Evolutionary conservation across 2,888 invertebrate genomes (phyloP).

Genomic region (Labia minor): DNA sequence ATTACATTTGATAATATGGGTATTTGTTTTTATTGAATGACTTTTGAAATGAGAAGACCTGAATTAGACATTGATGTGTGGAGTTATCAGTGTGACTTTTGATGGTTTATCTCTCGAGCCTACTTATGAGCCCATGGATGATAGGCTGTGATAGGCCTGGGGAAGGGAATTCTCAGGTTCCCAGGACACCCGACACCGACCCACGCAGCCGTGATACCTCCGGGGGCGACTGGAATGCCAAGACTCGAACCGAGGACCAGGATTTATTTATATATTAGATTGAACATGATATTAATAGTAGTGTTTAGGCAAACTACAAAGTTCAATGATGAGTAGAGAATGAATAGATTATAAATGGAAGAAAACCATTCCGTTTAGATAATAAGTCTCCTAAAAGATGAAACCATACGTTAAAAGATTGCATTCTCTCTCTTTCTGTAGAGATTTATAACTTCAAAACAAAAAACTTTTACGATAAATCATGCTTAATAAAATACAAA

Average conservation of each 20-base stretch:
- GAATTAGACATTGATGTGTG: background rate
- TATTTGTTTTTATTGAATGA: no score
- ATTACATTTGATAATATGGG: no score
- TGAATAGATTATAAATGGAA: background rate
- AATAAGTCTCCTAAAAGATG: constrained; percentile 4
- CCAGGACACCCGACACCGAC: constrained; percentile 13
- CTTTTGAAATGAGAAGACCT: no score
- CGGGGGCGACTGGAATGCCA: background rate
- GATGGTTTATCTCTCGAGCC: background rate
- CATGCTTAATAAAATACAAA: background rate
- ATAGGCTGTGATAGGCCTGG: background rate
- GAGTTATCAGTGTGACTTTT: background rate
- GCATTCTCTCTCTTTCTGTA: background rate
- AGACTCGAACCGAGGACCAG: background rate
- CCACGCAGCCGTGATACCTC: constrained; percentile 9
- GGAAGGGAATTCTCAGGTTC: background rate
- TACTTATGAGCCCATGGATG: background rate
- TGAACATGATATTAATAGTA: constrained; percentile 5
- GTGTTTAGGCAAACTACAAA: constrained; percentile 13
- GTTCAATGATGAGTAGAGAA: background rate
- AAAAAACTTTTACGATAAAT: background rate
- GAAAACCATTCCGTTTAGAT: constrained; percentile 4
- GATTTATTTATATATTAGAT: background rate
- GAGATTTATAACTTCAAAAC: background rate
- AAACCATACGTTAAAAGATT: background rate